phyloP scores from a whole-genome alignment of 1,140 invertebrate species.

The Trichonephila clavipes region DNA sequence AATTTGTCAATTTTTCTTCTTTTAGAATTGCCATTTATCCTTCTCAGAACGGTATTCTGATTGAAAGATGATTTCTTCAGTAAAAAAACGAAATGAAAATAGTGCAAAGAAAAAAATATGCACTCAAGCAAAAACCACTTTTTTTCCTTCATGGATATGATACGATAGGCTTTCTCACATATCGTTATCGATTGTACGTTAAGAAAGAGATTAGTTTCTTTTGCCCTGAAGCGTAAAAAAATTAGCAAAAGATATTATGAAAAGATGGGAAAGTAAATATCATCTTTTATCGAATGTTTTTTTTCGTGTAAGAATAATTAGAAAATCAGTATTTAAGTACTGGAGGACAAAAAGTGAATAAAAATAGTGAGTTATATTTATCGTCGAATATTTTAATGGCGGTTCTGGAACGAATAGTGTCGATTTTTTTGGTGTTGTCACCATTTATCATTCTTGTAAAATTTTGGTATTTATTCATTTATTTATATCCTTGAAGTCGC shows the following conservation, averaged over 20 bases:
- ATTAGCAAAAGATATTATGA: not conserved
- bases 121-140: constrained; percentile 24
- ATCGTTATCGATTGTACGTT: constrained; percentile 39
- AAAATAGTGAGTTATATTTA: constrained; percentile 1
- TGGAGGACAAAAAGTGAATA: not conserved
- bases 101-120: not conserved
- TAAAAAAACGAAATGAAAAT: constrained; percentile 7
- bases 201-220: constrained; percentile 19
- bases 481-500: not conserved
- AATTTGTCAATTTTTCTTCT: not conserved
- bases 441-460: not conserved
- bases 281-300: constrained; percentile 45
- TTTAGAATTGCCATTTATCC: not conserved
- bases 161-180: constrained; percentile 10
- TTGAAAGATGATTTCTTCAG: constrained; percentile 36
- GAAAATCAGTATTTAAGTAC: constrained; percentile 31
- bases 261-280: constrained; percentile 41
- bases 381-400: constrained; percentile 13
- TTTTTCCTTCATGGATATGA: not conserved
- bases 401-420: not conserved
- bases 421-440: not conserved
- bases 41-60: constrained; percentile 7
- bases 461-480: not conserved
- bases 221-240: not conserved
- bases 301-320: constrained; percentile 38